These are phyloP conservation scores for Prolemur simus DNA, from an alignment of 2,113 vertebrate species.

Conservation along the genomic window DNA sequence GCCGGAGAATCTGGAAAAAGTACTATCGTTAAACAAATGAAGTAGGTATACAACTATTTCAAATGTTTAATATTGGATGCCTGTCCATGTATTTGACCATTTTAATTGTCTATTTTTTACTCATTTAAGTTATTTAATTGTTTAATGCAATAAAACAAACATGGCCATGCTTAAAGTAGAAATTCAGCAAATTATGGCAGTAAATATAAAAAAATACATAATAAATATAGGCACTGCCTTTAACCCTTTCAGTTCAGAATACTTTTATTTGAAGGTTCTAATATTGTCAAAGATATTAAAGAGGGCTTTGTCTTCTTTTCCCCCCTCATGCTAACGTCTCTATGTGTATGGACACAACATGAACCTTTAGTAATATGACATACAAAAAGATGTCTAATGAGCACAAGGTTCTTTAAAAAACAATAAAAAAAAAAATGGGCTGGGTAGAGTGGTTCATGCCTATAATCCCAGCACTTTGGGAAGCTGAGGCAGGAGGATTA, in stretches of 20 bases:
- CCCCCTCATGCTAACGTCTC: neutral
- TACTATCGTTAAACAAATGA: constrained; percentile 89
- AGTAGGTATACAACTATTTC: constrained; percentile 79
- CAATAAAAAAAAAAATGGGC: no score
- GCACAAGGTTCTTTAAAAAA: neutral
- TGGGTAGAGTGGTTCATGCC: no score
- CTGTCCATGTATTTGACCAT: neutral
- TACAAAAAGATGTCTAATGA: neutral
- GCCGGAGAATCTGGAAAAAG: constrained; percentile 89
- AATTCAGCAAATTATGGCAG: neutral
- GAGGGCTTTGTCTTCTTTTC: neutral
- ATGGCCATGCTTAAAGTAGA: neutral
- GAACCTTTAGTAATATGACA: neutral
- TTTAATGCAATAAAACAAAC: neutral
- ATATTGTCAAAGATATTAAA: neutral
- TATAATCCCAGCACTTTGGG: no score
- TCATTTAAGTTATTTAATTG: neutral
- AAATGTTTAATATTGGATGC: neutral
- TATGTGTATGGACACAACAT: neutral
- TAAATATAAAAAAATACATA: neutral
- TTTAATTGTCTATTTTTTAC: neutral
- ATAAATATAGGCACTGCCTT: neutral
- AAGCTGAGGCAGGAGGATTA: no score
- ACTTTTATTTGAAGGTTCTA: neutral
- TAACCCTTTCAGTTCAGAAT: neutral